These are phyloP conservation scores for Xiphophorus couchianus DNA, from an alignment of 2,113 vertebrate genomes.

Conservation along the genomic window DNA sequence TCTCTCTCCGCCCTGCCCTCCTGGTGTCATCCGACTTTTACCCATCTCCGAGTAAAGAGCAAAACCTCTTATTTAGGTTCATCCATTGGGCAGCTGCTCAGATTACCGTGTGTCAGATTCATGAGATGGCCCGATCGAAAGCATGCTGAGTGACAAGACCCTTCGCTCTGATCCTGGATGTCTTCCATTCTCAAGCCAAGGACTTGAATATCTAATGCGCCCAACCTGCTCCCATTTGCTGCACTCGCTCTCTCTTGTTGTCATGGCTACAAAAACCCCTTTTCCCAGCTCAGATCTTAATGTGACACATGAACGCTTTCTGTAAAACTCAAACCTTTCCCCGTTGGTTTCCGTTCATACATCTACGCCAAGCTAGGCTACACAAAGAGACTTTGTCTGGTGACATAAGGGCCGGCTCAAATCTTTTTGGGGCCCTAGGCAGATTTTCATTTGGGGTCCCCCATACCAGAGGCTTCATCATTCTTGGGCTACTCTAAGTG, in stretches of 20 bases:
- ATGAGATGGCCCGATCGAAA: slow-evolving; percentile 19
- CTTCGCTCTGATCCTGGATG: slow-evolving; percentile 30
- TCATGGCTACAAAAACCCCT: slow-evolving; percentile 70
- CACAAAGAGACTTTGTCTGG: slow-evolving; percentile 36
- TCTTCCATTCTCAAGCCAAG: slow-evolving; percentile 30
- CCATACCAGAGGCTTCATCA: too few relatives aligned
- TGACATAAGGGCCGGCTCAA: too few relatives aligned
- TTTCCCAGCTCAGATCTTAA: slow-evolving; percentile 30
- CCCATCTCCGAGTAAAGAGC: slow-evolving; percentile 25
- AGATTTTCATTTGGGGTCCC: too few relatives aligned
- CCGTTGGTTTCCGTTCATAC: slow-evolving; percentile 21
- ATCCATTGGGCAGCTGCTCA: slow-evolving; percentile 34
- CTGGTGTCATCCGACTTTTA: slow-evolving; percentile 7
- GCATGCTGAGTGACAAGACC: slow-evolving; percentile 38
- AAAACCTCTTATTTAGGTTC: slow-evolving; percentile 18
- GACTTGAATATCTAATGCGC: slow-evolving; percentile 28
- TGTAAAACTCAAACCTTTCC: slow-evolving; percentile 40
- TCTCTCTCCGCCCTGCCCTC: background rate
- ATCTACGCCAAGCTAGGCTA: slow-evolving; percentile 17
- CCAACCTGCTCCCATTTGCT: slow-evolving; percentile 42
- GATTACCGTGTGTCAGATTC: slow-evolving; percentile 29
- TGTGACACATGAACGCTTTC: slow-evolving; percentile 40
- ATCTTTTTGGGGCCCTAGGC: too few relatives aligned
- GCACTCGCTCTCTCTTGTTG: slow-evolving; percentile 59
- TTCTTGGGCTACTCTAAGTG: too few relatives aligned